These are phyloP conservation scores for Habrosyne pyritoides DNA, from an alignment of 2,888 invertebrate genomes.

Conservation along the genomic window DNA sequence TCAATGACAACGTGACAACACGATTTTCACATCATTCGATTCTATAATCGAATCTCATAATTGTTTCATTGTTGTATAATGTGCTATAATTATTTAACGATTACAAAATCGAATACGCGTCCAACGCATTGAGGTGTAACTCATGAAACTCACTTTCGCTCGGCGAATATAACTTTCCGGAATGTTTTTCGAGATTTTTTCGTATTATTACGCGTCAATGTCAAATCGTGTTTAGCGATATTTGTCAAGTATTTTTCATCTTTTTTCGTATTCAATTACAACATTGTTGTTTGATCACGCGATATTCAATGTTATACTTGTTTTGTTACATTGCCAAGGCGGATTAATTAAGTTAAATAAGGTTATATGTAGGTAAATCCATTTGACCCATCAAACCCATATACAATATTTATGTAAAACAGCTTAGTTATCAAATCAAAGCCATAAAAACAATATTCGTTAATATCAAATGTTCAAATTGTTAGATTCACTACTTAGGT, in stretches of 20 bases:
- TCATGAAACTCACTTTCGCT: conserved; percentile 34
- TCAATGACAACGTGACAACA: conserved; percentile 1
- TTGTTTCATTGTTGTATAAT: neutral
- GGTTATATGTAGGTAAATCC: too few relatives aligned
- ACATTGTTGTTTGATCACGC: neutral
- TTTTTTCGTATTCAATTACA: neutral
- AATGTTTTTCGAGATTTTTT: conserved; percentile 31
- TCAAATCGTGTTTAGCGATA: conserved; percentile 18
- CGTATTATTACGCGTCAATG: conserved; percentile 29
- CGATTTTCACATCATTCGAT: neutral
- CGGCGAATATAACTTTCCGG: conserved; percentile 33
- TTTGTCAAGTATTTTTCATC: neutral
- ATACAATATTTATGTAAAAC: too few relatives aligned
- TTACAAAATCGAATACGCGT: conserved; percentile 1
- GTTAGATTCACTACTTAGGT: too few relatives aligned
- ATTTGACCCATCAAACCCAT: too few relatives aligned
- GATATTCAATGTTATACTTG: neutral
- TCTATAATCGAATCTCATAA: conserved; percentile 5
- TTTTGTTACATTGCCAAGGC: too few relatives aligned
- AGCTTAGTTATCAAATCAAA: too few relatives aligned
- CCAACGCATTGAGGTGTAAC: conserved; percentile 31
- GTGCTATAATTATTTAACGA: neutral
- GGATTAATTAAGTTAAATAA: too few relatives aligned
- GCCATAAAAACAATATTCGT: too few relatives aligned
- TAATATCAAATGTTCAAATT: too few relatives aligned